Base-by-base conservation (phyloP, 2,888 invertebrate genomes). In the Antheraea assamensis region DNA sequence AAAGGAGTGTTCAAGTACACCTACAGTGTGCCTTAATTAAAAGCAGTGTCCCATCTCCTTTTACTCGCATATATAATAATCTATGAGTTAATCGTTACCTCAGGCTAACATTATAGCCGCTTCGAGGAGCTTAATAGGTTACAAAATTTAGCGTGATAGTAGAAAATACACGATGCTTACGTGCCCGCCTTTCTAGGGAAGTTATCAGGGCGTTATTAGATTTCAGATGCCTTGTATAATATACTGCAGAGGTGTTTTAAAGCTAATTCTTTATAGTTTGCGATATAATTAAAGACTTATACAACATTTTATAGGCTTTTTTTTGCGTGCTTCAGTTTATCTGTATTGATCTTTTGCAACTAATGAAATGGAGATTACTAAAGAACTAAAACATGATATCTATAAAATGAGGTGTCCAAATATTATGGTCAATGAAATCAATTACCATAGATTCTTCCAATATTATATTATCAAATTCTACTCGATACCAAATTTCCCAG, bases 91-190 rank as follows among this genome's bases (percentile, higher is more conserved):
- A 94, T 93, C 93, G 93, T 89, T 92, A 90, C 94, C 92, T 92
- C 93, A 85, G 94, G 94, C 93, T 89, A 93, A 92, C 93, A 90
- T 93, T 92, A 94, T 91, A 88, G 93, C 92, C 90, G 92, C 92
- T 92, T 91, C 92, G 89, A 92, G 92, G 88, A 93, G 92, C 92
- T 93, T 93, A 94, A 94, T 94, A 94, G 94, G 92, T 93, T 88
- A 90, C 93, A 92, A 92, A 94, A 94, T 94, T 93, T 92, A 92
- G 90, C 92, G 89, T 88, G 93, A 92, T 93, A 91, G 90, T 90
- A 91, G 90, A 92, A 92, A 92, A 93, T 92, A 92, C 92, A 94
- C 88, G 89, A 87, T 87, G 89, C 89, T 92, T 90, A 92, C 92
- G 92, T 92, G 92, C 89, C 85, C 80, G 87, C 88, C 72, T 82